These are phyloP conservation scores for Pagrus major DNA, from an alignment of 2,113 vertebrate species.

Conservation along the genomic window DNA sequence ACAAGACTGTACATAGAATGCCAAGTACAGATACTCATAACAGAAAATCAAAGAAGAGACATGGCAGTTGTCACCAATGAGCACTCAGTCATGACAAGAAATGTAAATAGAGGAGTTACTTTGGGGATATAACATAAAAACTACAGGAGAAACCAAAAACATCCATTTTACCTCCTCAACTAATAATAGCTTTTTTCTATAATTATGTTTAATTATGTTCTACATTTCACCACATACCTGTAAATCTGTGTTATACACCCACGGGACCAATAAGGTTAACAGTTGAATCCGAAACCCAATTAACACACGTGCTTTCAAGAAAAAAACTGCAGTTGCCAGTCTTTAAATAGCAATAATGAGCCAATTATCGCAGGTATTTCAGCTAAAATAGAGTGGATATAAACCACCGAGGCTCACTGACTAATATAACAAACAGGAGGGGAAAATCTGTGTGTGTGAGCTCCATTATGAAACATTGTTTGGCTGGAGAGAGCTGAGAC, in stretches of 20 bases:
- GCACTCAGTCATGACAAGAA: background rate
- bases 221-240: background rate
- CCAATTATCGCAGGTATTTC: background rate
- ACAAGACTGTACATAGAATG: too few relatives aligned
- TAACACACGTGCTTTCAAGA: background rate
- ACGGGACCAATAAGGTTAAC: background rate
- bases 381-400: background rate
- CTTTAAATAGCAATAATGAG: background rate
- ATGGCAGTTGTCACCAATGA: background rate
- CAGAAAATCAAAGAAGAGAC: too few relatives aligned
- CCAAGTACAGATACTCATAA: too few relatives aligned
- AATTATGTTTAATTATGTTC: background rate
- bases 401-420: background rate
- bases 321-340: background rate
- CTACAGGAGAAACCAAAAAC: background rate
- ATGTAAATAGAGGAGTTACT: background rate
- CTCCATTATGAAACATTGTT: background rate
- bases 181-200: background rate
- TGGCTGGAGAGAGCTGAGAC: slow-evolving; percentile 8
- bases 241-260: background rate
- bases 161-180: background rate
- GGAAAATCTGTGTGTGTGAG: background rate
- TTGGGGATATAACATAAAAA: background rate
- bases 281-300: background rate
- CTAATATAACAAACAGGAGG: background rate